Evolutionary conservation across 2,888 invertebrate genomes (phyloP).

Genomic region (Pyrocoelia pectoralis): DNA sequence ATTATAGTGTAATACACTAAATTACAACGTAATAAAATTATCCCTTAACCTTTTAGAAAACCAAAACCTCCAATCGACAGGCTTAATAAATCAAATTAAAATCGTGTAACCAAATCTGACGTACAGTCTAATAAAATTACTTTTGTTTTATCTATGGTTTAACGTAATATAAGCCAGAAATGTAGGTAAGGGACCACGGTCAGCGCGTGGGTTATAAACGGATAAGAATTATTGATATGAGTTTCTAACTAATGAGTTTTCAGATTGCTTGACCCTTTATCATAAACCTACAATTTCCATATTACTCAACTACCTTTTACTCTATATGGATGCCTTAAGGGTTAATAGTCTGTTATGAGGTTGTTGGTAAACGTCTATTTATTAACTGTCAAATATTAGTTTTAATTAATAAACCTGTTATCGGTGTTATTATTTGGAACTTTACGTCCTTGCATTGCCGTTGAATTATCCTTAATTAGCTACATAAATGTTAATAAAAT

Average conservation of each 20-base stretch:
- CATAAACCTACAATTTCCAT: constrained; percentile 14
- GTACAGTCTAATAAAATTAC: constrained; percentile 37
- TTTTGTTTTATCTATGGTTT: constrained; percentile 36
- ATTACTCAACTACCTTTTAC: constrained; percentile 2
- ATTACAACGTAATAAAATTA: neutral
- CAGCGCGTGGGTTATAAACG: constrained; percentile 32
- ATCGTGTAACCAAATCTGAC: constrained; percentile 29
- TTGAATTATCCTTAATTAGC: too few relatives aligned
- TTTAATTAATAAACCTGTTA: neutral
- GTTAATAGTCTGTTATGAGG: neutral
- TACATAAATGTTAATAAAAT: too few relatives aligned
- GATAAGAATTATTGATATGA: constrained; percentile 40
- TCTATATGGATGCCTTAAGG: neutral
- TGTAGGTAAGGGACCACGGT: constrained; percentile 19
- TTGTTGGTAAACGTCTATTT: neutral
- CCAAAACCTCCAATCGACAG: neutral
- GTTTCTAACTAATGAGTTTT: constrained; percentile 39
- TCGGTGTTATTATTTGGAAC: too few relatives aligned
- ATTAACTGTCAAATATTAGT: neutral
- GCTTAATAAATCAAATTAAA: constrained; percentile 33
- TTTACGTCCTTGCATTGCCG: too few relatives aligned
- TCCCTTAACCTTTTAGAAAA: neutral
- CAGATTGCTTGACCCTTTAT: constrained; percentile 33
- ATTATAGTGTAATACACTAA: neutral
- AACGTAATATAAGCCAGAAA: constrained; percentile 25